Evolutionary conservation across 2,113 vertebrate genomes (phyloP).

Genomic region (Herpailurus yagouaroundi): DNA sequence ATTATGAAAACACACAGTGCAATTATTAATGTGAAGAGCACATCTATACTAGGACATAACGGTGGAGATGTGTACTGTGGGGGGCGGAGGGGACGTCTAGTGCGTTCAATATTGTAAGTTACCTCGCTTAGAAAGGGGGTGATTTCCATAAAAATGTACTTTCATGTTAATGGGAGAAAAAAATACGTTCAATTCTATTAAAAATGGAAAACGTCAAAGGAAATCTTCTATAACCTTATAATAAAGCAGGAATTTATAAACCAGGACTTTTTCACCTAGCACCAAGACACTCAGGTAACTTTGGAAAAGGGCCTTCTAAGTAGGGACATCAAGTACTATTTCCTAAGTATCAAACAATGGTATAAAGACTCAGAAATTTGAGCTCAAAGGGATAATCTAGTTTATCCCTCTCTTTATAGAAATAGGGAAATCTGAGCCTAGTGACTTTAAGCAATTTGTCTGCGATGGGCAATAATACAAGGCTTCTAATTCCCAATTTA

Average conservation of each 20-base stretch:
- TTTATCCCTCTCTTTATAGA: neutral
- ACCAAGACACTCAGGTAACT: constrained; percentile 12
- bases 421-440: neutral
- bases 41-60: constrained; percentile 70
- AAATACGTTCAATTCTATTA: constrained; percentile 41
- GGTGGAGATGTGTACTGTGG: neutral
- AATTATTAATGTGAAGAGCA: constrained; percentile 78
- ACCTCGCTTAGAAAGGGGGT: constrained; percentile 13
- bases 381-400: neutral
- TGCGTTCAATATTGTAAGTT: constrained; percentile 26
- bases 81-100: neutral
- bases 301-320: neutral
- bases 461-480: neutral
- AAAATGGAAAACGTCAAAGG: constrained; percentile 43
- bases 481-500: neutral
- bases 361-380: constrained; percentile 22
- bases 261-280: constrained; percentile 16
- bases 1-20: constrained; percentile 76
- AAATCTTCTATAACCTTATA: constrained; percentile 27
- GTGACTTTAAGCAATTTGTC: neutral
- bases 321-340: neutral
- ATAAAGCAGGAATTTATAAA: constrained; percentile 54
- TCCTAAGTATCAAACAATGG: constrained; percentile 11
- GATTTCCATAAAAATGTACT: constrained; percentile 60
- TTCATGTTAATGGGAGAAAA: constrained; percentile 4